These are phyloP conservation scores for Argya squamiceps DNA, from an alignment of 2,797 vertebrate genomes.

Conservation along the genomic window DNA sequence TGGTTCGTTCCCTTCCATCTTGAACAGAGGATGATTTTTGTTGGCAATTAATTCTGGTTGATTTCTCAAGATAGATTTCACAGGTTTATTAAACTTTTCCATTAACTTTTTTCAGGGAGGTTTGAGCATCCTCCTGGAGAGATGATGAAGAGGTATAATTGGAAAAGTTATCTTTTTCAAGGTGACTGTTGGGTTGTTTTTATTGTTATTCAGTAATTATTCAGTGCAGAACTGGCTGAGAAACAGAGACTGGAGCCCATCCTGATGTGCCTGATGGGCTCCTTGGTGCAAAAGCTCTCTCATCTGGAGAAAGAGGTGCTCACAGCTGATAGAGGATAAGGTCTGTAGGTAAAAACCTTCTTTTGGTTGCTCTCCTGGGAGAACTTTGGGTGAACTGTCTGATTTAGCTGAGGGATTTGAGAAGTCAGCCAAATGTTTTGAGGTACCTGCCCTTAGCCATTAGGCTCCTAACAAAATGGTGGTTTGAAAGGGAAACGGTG, in stretches of 20 bases:
- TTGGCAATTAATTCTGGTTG: background rate
- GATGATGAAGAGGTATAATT: background rate
- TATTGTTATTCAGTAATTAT: background rate
- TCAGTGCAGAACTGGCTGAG: background rate
- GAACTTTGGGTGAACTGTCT: too few relatives aligned
- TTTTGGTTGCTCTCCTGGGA: background rate
- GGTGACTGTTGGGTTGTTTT: background rate
- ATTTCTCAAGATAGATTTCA: background rate
- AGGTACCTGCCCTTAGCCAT: fast-evolving
- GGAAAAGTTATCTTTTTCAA: background rate
- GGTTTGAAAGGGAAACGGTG: background rate
- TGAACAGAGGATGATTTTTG: background rate
- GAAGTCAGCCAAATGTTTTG: fast-evolving
- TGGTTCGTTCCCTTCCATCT: background rate
- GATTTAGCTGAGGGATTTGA: background rate
- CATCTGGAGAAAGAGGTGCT: background rate
- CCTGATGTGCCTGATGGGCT: background rate
- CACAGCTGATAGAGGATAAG: fast-evolving
- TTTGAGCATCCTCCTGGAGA: background rate
- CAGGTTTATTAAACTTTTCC: background rate
- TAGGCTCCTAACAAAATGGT: fast-evolving
- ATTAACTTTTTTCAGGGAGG: background rate
- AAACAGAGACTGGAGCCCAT: fast-evolving
- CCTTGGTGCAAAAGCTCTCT: background rate
- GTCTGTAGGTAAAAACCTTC: fast-evolving